Evolutionary conservation across 2,797 vertebrate genomes (phyloP), one percentile per base, ranked within the genome.

Genomic region (Tapera naevia): DNA sequence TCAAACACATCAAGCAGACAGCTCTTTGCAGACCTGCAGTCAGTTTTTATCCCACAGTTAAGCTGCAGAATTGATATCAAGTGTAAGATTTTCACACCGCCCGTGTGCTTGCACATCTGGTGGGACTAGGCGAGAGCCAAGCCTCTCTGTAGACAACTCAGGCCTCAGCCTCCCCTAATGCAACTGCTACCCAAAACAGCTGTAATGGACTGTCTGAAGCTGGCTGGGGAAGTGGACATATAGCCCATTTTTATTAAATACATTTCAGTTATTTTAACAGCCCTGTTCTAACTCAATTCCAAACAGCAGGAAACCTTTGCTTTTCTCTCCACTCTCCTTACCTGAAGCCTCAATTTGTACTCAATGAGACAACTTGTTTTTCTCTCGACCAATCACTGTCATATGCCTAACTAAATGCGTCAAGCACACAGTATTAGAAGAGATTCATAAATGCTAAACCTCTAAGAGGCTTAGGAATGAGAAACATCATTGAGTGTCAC

Each of bases 381-480:
- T 71, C 92, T 95, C 79, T 86, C 91, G 86, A 35, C 61, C 10
- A 3, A 74, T 93, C 94, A 93, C 92, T 94, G 93, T 91, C 92
- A 94, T 82, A 89, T 48, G 75, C 75, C 61, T 94, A 93, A 93
- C 86, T 83, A 78, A 86, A 93, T 61, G 72, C 92, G 95, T 93
- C 95, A 95, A 91, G 92, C 81, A 86, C 93, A 73, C 66, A 87
- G 72, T 39, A 87, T 93, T 86, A 54, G 43, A 73, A 78, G 37
- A 82, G 75, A 95, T 88, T 97, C 91, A 94, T 74, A 96, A 95
- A 95, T 83, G 91, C 84, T 94, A 94, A 95, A 89, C 61, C 89
- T 86, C 87, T 97, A 92, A 95, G 89, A 89, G 80, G 91, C 86
- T 95, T 93, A 97, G 79, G 86, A 95, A 94, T 62, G 61, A 94